A percentile compares a stretch with the other conserved stretches of the same genome.
Evolutionary conservation across 2,113 vertebrate species (phyloP).

Genomic region (Clarias batrachus): DNA sequence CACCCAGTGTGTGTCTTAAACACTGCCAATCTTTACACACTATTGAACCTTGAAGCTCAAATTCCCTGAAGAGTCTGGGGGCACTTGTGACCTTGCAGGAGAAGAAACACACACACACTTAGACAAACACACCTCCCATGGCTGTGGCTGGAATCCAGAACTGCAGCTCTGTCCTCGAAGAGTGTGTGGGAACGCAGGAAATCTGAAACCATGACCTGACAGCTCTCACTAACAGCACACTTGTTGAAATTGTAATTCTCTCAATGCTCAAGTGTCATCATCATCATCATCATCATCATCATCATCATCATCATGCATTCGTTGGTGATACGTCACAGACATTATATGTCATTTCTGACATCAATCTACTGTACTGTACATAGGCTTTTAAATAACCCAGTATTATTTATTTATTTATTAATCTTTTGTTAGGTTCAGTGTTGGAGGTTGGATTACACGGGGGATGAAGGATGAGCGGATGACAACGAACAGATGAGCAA

Average conservation of each 20-base stretch:
- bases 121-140: slow-evolving; percentile 63
- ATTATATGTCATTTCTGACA: slow-evolving; percentile 68
- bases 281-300: background rate
- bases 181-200: slow-evolving; percentile 75
- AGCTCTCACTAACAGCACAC: slow-evolving; percentile 70
- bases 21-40: background rate
- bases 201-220: slow-evolving; percentile 67
- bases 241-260: slow-evolving; percentile 84
- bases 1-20: background rate
- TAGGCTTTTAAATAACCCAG: background rate
- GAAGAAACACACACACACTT: slow-evolving; percentile 39
- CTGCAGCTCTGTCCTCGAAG: slow-evolving; percentile 55
- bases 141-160: slow-evolving; percentile 59
- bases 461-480: background rate
- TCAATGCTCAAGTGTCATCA: slow-evolving; percentile 60
- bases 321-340: slow-evolving; percentile 71
- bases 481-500: background rate
- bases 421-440: background rate
- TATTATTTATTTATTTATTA: background rate
- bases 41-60: background rate
- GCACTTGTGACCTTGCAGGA: slow-evolving; percentile 4
- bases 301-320: slow-evolving; percentile 69
- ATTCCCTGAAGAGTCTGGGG: background rate
- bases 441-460: background rate
- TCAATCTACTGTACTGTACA: slow-evolving; percentile 51